Evolutionary conservation across 2,113 vertebrate species (phyloP).

Genomic region (Coptodon bakossiorum): DNA sequence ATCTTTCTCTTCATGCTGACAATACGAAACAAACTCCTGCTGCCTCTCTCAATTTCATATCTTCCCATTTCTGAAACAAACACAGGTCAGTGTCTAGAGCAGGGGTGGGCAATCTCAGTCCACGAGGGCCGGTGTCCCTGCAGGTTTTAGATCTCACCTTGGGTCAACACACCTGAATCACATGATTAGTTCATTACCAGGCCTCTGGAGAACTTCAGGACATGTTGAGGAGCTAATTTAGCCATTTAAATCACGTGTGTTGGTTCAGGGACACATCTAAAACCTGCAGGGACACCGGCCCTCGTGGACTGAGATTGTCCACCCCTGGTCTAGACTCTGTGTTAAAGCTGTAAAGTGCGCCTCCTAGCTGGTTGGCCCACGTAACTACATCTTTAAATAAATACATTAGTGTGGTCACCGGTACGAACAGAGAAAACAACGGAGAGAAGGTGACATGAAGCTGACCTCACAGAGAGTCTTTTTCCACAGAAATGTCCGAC

Average conservation of each 20-base stretch:
- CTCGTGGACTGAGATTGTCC: no score
- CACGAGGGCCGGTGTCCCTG: no score
- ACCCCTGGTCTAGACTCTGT: not conserved
- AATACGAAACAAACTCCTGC: rapidly evolving
- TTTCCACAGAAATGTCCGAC: not conserved
- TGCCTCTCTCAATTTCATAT: not conserved
- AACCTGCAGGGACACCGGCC: rapidly evolving
- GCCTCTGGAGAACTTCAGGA: no score
- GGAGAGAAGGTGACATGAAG: not conserved
- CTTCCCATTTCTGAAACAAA: not conserved
- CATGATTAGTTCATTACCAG: no score
- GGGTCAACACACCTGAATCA: no score
- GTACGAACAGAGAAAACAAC: not conserved
- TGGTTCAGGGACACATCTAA: no score
- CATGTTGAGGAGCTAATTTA: rapidly evolving
- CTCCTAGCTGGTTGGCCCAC: not conserved
- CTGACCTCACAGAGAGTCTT: not conserved
- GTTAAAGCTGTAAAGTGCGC: not conserved
- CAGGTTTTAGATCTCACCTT: no score
- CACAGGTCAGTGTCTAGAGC: not conserved
- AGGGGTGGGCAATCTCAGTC: rapidly evolving
- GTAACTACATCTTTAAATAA: not conserved
- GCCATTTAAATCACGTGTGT: rapidly evolving
- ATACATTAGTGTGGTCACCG: not conserved
- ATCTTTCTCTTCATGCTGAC: not conserved